Base-by-base conservation (phyloP, 1,140 invertebrate species). In the Magallana ariakensis region DNA sequence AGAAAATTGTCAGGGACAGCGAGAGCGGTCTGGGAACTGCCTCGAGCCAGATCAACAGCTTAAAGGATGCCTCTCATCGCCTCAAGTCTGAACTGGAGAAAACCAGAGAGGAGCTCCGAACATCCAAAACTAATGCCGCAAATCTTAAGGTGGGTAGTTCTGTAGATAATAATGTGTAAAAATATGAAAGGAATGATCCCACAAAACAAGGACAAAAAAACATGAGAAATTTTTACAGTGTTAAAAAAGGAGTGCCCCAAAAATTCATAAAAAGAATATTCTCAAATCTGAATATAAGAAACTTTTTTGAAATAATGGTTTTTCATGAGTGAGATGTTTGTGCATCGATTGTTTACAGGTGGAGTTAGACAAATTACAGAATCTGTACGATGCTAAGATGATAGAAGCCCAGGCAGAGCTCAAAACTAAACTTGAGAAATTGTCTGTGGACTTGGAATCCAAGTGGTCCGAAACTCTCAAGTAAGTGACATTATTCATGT, bases 401-500 rank as follows among this genome's bases (percentile, higher is more conserved):
- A 88, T 87, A 60, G 91, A 93, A 57, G 89, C 91, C 33, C 89
- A 92, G 80, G 46, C 87, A 33, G 92, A 93, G 46, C 88, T 93
- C n/a, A 91, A 93, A 87, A 89, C 85, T 16, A 91, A 91, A 66
- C 87, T 94, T 70, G 91, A 94, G 55, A 85, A 93, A 15, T 90
- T 94, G 57, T 89, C 91, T 13, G 85, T 86, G 33, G 93, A 94
- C 46, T 88, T 94, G 66, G 94, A 95, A 22, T 57, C 80, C 9
- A 94, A 94, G 87, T 95, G 94, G 94, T 89, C 92, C 46, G 92
- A 94, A 22, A 94, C 91, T 22, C 88, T 95, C 80, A 93, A 91
- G 93, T 94, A 15, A 87, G 66, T 26, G 15, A 22, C 0, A 46
- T 46, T 46, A 4, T 46, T 46, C 33, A 46, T 46, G 33, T 46